Evolutionary conservation across 1,140 invertebrate genomes (phyloP).

Genomic region (Diorhabda elongata): DNA sequence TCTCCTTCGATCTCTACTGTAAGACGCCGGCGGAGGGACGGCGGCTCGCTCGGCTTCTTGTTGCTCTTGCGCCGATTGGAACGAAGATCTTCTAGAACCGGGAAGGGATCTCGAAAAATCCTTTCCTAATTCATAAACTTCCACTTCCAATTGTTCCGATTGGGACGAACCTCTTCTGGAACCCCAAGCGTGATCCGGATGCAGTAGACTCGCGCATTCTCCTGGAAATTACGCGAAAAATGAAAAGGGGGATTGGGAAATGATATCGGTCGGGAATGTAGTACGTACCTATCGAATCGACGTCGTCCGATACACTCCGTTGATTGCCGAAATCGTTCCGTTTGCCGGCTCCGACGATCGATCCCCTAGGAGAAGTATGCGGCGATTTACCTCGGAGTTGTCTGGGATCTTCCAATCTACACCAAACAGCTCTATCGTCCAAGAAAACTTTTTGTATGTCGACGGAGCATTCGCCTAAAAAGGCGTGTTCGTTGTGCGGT

Average conservation of each 20-base stretch:
- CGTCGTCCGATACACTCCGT: slow-evolving; percentile 67
- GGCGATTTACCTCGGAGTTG: slow-evolving; percentile 66
- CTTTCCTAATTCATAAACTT: slow-evolving; percentile 77
- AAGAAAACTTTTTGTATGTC: slow-evolving; percentile 77
- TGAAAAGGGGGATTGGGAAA: too few species aligned
- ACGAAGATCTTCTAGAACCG: slow-evolving; percentile 76
- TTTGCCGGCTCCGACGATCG: slow-evolving; percentile 62
- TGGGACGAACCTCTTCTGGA: slow-evolving; percentile 78
- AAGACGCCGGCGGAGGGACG: slow-evolving; percentile 53
- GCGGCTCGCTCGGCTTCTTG: slow-evolving; percentile 46
- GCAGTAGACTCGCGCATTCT: slow-evolving; percentile 66
- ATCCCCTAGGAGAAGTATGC: slow-evolving; percentile 73
- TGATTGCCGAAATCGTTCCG: slow-evolving; percentile 63
- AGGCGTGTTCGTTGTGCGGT: slow-evolving; percentile 74
- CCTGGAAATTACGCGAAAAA: slow-evolving; percentile 31
- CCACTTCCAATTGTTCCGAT: slow-evolving; percentile 77
- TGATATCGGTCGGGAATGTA: too few species aligned
- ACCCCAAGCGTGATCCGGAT: slow-evolving; percentile 80
- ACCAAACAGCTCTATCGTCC: slow-evolving; percentile 82
- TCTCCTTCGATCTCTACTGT: slow-evolving; percentile 65
- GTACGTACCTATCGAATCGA: slow-evolving; percentile 57
- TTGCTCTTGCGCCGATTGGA: slow-evolving; percentile 62
- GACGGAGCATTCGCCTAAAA: slow-evolving; percentile 79
- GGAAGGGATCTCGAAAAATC: slow-evolving; percentile 81
- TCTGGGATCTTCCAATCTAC: slow-evolving; percentile 74